Percentiles rank a stretch among this genome's conserved stretches.
phyloP scores from a whole-genome alignment of 2,888 invertebrate species.

The Andrena chrysosceles region DNA sequence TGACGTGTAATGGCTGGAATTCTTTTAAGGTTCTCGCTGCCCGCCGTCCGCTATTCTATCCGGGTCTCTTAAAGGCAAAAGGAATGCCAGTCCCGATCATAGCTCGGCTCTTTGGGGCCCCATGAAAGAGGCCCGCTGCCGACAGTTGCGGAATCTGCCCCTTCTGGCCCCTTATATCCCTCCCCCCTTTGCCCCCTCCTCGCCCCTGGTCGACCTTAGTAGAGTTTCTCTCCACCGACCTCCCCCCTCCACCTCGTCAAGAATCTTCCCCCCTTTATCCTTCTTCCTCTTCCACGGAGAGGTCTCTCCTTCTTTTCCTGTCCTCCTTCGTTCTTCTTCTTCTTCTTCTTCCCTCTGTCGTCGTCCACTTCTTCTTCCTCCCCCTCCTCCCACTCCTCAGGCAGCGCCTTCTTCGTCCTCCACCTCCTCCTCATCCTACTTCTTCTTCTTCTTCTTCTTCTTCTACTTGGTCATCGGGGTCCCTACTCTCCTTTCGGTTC shows the following conservation, averaged over 20 bases:
- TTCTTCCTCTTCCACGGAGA: neutral
- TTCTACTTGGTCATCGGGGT: slow-evolving; percentile 32
- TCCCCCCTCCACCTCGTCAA: slow-evolving; percentile 12
- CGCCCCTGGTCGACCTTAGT: slow-evolving; percentile 51
- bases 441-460: slow-evolving; percentile 23
- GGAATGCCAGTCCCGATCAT: slow-evolving; percentile 83
- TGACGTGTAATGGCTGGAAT: slow-evolving; percentile 83
- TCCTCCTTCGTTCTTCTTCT: neutral
- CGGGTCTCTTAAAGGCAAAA: slow-evolving; percentile 79
- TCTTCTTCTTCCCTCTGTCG: slow-evolving; percentile 9
- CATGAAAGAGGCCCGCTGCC: slow-evolving; percentile 77
- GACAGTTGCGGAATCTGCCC: slow-evolving; percentile 78
- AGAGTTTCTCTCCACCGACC: slow-evolving; percentile 52
- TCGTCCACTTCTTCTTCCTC: slow-evolving; percentile 6
- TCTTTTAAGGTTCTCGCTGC: slow-evolving; percentile 73
- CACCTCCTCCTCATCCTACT: neutral
- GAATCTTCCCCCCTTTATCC: slow-evolving; percentile 16
- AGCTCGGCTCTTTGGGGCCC: slow-evolving; percentile 79
- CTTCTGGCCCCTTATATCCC: slow-evolving; percentile 62
- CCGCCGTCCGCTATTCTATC: slow-evolving; percentile 70
- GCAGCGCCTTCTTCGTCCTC: neutral
- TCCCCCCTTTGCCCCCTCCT: neutral
- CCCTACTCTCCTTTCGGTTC: slow-evolving; percentile 52
- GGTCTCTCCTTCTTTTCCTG: neutral
- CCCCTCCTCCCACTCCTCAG: neutral